Evolutionary conservation across 2,797 vertebrate species (phyloP), one percentile per base, ranked within the genome.

Genomic region (Sciurus carolinensis): DNA sequence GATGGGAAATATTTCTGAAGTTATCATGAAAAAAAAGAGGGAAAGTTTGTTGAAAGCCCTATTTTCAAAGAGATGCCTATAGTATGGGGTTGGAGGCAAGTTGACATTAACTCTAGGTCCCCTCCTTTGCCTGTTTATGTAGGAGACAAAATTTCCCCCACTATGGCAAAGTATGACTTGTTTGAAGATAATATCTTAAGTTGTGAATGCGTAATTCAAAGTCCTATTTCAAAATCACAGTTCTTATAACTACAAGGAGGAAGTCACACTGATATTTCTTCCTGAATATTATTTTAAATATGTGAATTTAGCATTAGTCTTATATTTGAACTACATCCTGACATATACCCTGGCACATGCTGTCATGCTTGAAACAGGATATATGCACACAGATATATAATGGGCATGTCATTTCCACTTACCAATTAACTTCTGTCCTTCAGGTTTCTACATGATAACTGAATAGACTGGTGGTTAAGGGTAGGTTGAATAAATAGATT

Each of bases 31-130:
- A 98, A 97, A 98, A 98, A 98, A 99, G 98, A 99, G 98, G 98
- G 98, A 99, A 99, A 99, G 98, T 97, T 98, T 99, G 98, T 99
- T 99, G 98, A 99, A 99, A 99, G 98, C 93, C 91, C 66, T 66
- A 86, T 98, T 99, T 98, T 99, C 98, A 98, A 98, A 98, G 98
- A 97, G 90, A 87, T 96, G 95, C 98, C 98, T 98, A 97, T 98
- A 98, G 98, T 96, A 89, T 97, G 96, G 99, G 98, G 98, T 99
- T 98, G 77, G 97, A 99, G 99, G 99, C 99, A 98, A 98, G 97
- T 97, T 99, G 99, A 97, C 96, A 95, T 99, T 99, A 98, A 98
- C 98, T 97, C 42, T n/a, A 92, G 97, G 97, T 97, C 97, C 97
- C 39, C 96, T 97, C 88, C 95, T 96, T 92, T 89, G 97, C 96